These are phyloP conservation scores for Agrotis segetum DNA, from an alignment of 2,888 invertebrate genomes.

Conservation along the genomic window DNA sequence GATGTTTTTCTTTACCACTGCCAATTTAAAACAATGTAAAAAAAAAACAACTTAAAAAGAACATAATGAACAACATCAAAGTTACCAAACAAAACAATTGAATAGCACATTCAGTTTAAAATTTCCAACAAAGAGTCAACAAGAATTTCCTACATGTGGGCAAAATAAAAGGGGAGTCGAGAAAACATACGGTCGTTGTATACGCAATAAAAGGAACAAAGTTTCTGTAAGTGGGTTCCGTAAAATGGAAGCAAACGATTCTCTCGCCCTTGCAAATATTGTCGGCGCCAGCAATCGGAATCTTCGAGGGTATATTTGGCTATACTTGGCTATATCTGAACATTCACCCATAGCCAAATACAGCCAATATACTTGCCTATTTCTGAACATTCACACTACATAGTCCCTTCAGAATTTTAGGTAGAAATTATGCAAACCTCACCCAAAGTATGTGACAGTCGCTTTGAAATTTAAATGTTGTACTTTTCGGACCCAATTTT, in stretches of 20 bases:
- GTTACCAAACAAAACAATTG: slow-evolving; percentile 33
- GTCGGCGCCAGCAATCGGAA: slow-evolving; percentile 71
- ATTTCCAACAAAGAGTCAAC: slow-evolving; percentile 35
- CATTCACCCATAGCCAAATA: slow-evolving; percentile 54
- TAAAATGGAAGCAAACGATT: slow-evolving; percentile 76
- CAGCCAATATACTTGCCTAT: slow-evolving; percentile 49
- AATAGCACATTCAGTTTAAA: slow-evolving; percentile 44
- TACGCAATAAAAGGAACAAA: slow-evolving; percentile 73
- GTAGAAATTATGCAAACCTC: slow-evolving; percentile 60
- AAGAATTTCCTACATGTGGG: slow-evolving; percentile 34
- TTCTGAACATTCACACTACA: slow-evolving; percentile 67
- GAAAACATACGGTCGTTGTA: slow-evolving; percentile 68
- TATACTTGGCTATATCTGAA: slow-evolving; percentile 58
- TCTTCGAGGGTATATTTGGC: slow-evolving; percentile 61
- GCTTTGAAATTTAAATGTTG: slow-evolving; percentile 63
- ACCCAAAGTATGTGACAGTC: slow-evolving; percentile 51
- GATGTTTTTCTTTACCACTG: neutral
- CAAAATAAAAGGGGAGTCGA: slow-evolving; percentile 54
- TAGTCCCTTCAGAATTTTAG: slow-evolving; percentile 51
- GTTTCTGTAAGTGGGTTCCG: slow-evolving; percentile 72
- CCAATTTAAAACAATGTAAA: neutral
- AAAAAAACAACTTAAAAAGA: neutral
- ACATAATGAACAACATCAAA: neutral
- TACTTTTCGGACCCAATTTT: slow-evolving; percentile 52
- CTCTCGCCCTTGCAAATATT: slow-evolving; percentile 74